Evolutionary conservation across 2,888 invertebrate genomes (phyloP).

Genomic region (Synanthedon andrenaeformis): DNA sequence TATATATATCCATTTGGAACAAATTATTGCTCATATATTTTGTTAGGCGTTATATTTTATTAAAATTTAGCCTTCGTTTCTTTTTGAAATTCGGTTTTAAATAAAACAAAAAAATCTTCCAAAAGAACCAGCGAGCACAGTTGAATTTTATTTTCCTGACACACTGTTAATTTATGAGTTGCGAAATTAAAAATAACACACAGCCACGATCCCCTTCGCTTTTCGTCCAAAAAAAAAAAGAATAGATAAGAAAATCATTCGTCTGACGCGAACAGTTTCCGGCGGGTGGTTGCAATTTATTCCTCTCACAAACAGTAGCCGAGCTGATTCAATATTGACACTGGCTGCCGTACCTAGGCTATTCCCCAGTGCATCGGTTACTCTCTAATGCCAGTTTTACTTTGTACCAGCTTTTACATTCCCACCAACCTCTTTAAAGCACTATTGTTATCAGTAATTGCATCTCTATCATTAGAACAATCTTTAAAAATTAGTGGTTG

Average conservation of each 20-base stretch:
- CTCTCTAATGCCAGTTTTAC: slow-evolving; percentile 35
- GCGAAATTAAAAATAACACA: slow-evolving; percentile 16
- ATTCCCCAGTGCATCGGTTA: slow-evolving; percentile 41
- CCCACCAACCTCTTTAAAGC: background rate
- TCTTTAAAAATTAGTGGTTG: too few species aligned
- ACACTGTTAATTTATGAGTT: slow-evolving; percentile 8
- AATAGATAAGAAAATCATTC: slow-evolving; percentile 42
- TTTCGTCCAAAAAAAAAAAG: slow-evolving; percentile 22
- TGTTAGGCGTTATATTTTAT: too few species aligned
- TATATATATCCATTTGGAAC: too few species aligned
- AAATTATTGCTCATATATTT: too few species aligned
- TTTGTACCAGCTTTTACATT: slow-evolving; percentile 27
- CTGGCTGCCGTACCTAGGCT: slow-evolving; percentile 41
- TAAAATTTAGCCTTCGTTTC: background rate
- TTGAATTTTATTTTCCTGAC: background rate
- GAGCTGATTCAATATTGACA: slow-evolving; percentile 63
- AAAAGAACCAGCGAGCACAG: background rate
- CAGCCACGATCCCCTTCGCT: slow-evolving; percentile 12
- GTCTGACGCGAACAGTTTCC: slow-evolving; percentile 41
- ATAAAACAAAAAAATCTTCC: background rate
- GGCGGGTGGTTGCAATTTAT: slow-evolving; percentile 52
- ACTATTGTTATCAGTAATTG: background rate
- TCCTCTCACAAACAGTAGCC: slow-evolving; percentile 56
- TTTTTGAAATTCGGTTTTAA: background rate
- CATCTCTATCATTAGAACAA: too few species aligned